Base-by-base conservation (phyloP, 2,888 invertebrate species). In the Blera fallax region DNA sequence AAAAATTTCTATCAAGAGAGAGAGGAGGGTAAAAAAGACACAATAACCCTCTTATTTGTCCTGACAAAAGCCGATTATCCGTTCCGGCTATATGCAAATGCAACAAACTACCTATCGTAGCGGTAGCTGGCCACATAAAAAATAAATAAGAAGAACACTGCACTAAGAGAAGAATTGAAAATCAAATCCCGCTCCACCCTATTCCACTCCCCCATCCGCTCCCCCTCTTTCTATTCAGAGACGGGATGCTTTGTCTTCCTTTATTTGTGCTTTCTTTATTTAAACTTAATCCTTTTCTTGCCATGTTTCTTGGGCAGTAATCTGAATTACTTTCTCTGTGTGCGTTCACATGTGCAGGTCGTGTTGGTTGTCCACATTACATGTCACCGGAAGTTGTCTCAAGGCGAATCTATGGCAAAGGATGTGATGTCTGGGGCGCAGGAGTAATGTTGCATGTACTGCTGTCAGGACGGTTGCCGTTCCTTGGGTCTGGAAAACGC, bases 331-430 rank as follows among this genome's bases (percentile, higher is more conserved):
- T 76, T 81, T 72, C 18, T 70, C 40, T 74, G 48, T 84, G 84
- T 84, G 45, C 69, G 48, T 74, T 52, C 64, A 16, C 37, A 72
- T 76, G 89, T 90, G 64, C 93, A 97, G 98, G 97, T 91, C 96
- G 98, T 87, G 96, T 99, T 83, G 99, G 99, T 40, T 98, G 98
- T 77, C 98, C 98, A 11, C 98, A 98, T 92, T 99, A 98, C 92
- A 99, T 99, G 98, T 97, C 99, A 1, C 99, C 99, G 0, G 99
- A 99, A 93, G 97, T 99, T 87, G 97, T 99, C 18, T 95, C 97
- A 85, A 95, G 97, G 90, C 95, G 97, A 92, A 94, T 97, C 89
- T 98, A 97, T 93, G 97, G 97, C 40, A 98, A 98, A 91, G 96
- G 98, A 0, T 98, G 98, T 87, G 99, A 99, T 92, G 97, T 99